These are phyloP conservation scores for Lagopus muta DNA, from an alignment of 2,113 vertebrate species.

Conservation along the genomic window DNA sequence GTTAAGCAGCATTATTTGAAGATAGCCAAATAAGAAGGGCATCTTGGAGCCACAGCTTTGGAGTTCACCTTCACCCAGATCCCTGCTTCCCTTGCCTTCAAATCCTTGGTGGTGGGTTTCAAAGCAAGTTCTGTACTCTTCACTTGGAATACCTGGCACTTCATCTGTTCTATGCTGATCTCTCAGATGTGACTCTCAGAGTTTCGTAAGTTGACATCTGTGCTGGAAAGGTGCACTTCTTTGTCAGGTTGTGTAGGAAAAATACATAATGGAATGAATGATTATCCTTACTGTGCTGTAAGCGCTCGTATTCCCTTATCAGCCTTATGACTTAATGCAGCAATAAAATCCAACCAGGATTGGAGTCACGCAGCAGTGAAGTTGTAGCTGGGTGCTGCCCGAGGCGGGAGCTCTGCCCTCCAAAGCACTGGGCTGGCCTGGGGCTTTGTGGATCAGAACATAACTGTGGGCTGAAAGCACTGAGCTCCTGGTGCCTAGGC, in stretches of 20 bases:
- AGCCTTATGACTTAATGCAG: neutral
- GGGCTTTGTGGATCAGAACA: too few relatives aligned
- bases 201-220: neutral
- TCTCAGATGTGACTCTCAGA: neutral
- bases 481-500: too few relatives aligned
- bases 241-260: neutral
- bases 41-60: neutral
- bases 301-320: neutral
- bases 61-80: neutral
- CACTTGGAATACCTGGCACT: neutral
- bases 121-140: neutral
- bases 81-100: fast-evolving
- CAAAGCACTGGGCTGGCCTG: too few relatives aligned
- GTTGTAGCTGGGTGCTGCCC: neutral
- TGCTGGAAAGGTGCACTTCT: fast-evolving
- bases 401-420: too few relatives aligned
- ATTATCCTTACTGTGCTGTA: neutral
- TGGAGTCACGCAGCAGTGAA: neutral
- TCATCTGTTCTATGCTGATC: neutral
- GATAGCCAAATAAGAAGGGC: fast-evolving
- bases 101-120: neutral
- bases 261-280: fast-evolving
- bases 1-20: fast-evolving
- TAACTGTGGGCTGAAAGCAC: too few relatives aligned
- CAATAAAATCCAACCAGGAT: neutral